Base-by-base conservation (phyloP, 2,797 vertebrate genomes). In the Sebastes matsubarae region DNA sequence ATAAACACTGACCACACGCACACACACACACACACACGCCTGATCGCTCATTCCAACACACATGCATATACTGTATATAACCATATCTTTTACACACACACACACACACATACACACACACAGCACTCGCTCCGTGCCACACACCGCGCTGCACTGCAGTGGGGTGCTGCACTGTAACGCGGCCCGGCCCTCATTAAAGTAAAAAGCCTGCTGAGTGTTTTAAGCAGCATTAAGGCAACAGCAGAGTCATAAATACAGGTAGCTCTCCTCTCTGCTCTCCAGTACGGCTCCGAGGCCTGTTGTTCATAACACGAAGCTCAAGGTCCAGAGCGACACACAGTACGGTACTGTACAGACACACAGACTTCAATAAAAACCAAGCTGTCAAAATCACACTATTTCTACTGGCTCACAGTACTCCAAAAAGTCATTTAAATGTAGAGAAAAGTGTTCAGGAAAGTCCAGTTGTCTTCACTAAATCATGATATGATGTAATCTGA, bases 171-270 rank as follows among this genome's bases (percentile, higher is more conserved):
- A 46, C 16, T 46, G 42, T 72, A 27, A 52, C 72, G 29, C 42
- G 24, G 84, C 77, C 81, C 68, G 75, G 87, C 82, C 81, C 85
- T 94, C 89, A 93, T 94, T 95, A 93, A 92, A 92, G 88, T 89
- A 90, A 93, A 94, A 94, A 92, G 91, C 90, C 88, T 86, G 89
- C 85, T 88, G 91, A 94, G 92, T 89, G 89, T 89, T 91, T 91
- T 92, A 92, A 93, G 91, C 90, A 89, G 87, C 87, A 89, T 92
- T 92, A 93, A 88, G 85, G 88, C 84, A 84, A 87, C 86, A 83
- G 70, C 77, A 88, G 75, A 86, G 83, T 87, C 84, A 75, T 86
- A 92, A 93, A 93, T 79, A 90, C 87, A 85, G 71, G 74, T 80
- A 80, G 75, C 78, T 81, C 86, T 84, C 72, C 73, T 88, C 75